Percentiles rank a stretch among this genome's conserved stretches.
Conservation (phyloP, 2,113 vertebrate genomes). For the Dunckerocampus dactyliophorus region DNA sequence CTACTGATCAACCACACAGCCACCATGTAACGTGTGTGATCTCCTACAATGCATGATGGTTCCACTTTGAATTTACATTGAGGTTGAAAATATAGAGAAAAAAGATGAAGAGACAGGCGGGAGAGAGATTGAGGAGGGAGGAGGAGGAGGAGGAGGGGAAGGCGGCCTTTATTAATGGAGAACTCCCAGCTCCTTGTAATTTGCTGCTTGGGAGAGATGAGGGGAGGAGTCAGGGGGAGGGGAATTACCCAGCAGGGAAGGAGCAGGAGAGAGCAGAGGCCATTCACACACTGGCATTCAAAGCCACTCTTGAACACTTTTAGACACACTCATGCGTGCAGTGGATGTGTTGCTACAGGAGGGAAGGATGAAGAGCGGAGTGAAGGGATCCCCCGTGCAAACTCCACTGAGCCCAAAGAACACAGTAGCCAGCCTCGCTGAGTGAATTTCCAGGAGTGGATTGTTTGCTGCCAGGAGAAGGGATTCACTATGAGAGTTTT, state of each 20-base stretch:
- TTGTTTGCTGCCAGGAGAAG: constrained; percentile 24
- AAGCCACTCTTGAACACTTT: constrained; percentile 50
- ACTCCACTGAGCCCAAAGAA: constrained; percentile 31
- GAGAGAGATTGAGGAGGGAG: constrained; percentile 14
- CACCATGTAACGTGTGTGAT: constrained; percentile 52
- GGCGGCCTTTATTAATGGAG: constrained; percentile 31
- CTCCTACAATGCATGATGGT: constrained; percentile 15
- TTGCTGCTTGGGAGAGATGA: constrained; percentile 48
- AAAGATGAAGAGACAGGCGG: constrained; percentile 21
- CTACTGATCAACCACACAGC: constrained; percentile 54
- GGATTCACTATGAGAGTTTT: constrained; percentile 40
- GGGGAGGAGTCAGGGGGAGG: constrained; percentile 68
- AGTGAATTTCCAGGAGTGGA: constrained; percentile 27
- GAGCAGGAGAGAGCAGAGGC: constrained; percentile 69
- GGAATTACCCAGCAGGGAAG: constrained; percentile 62
- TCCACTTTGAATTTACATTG: neutral
- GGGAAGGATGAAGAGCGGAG: constrained; percentile 29
- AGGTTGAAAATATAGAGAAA: constrained; percentile 5
- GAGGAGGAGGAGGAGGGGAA: constrained; percentile 21
- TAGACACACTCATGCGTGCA: constrained; percentile 44
- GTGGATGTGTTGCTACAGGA: constrained; percentile 47
- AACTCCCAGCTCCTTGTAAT: constrained; percentile 66
- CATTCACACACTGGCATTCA: constrained; percentile 54
- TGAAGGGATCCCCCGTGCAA: constrained; percentile 21
- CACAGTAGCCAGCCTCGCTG: constrained; percentile 16